A percentile compares a stretch with the other conserved stretches of the same genome.
Conservation (phyloP, 1,140 invertebrate species). For the Zaprionus nigranus region DNA sequence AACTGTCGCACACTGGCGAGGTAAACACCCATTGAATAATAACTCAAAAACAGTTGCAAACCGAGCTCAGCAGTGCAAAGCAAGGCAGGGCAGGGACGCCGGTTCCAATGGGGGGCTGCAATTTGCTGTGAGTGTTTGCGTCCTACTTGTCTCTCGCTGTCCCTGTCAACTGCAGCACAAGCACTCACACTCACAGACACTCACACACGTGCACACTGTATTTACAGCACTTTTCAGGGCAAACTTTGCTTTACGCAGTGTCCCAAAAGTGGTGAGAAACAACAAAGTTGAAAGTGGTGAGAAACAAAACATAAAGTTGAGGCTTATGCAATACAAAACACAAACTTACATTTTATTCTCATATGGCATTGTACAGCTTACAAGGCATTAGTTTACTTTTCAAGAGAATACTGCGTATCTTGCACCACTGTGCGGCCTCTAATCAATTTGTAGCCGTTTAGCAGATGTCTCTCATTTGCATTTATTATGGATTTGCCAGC, state of each 20-base stretch:
- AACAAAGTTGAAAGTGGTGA: not conserved
- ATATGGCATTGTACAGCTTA: not conserved
- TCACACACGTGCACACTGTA: conserved; percentile 17
- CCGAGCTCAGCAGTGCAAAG: conserved; percentile 28
- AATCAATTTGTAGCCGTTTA: conserved; percentile 78
- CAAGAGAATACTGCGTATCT: not conserved
- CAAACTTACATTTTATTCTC: not conserved
- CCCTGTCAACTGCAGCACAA: conserved; percentile 67
- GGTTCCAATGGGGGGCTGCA: conserved; percentile 36
- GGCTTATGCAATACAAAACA: too few species aligned
- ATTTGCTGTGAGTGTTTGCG: conserved; percentile 74
- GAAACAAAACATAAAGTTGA: not conserved
- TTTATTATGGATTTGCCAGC: conserved; percentile 80
- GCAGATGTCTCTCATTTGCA: conserved; percentile 82
- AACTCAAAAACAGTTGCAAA: conserved; percentile 77
- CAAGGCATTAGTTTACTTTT: not conserved
- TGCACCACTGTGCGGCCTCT: conserved; percentile 61
- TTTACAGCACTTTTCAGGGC: conserved; percentile 61
- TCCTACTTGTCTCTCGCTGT: conserved; percentile 51
- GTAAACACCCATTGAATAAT: conserved; percentile 65
- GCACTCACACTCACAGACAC: conserved; percentile 22
- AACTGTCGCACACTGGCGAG: conserved; percentile 36
- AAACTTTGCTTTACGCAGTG: conserved; percentile 64
- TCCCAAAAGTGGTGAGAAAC: not conserved
- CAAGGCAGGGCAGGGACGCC: conserved; percentile 6